phyloP scores from a whole-genome alignment of 2,113 vertebrate genomes.

The Tachycineta bicolor region DNA sequence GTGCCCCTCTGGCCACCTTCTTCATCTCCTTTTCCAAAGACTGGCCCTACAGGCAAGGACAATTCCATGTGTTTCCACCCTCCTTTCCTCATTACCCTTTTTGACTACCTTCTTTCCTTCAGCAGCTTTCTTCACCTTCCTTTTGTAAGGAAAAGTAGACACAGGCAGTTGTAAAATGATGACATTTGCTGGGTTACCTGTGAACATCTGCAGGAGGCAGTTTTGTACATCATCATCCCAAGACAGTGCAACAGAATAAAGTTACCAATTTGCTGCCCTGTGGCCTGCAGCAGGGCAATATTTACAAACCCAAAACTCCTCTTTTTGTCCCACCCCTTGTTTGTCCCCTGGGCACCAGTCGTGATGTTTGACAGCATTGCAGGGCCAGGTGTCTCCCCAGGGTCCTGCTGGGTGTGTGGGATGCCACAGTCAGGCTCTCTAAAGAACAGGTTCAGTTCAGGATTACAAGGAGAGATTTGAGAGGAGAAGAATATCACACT shows the following conservation, averaged over 20 bases:
- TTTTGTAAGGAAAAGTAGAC: not conserved
- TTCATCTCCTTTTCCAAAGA: not conserved
- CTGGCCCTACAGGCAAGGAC: not conserved
- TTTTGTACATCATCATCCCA: not conserved
- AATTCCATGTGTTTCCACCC: fast-evolving
- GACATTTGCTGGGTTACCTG: not conserved
- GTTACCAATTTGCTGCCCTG: not conserved
- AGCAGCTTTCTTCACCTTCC: not conserved
- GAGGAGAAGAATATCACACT: not conserved
- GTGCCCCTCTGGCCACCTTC: not conserved
- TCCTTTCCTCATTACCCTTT: not conserved
- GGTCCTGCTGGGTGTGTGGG: not conserved
- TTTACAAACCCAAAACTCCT: not conserved
- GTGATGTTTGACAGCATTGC: fast-evolving
- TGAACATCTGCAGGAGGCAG: not conserved
- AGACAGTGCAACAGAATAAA: not conserved
- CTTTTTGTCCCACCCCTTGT: not conserved
- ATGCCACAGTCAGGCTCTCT: not conserved
- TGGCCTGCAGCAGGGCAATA: not conserved
- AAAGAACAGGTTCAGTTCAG: not conserved
- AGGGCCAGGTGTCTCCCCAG: not conserved
- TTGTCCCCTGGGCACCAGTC: not conserved
- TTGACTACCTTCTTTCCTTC: not conserved
- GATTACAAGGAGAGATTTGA: not conserved
- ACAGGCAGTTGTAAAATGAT: not conserved